phyloP scores from a whole-genome alignment of 2,888 invertebrate species.

The Odontocerum albicorne region DNA sequence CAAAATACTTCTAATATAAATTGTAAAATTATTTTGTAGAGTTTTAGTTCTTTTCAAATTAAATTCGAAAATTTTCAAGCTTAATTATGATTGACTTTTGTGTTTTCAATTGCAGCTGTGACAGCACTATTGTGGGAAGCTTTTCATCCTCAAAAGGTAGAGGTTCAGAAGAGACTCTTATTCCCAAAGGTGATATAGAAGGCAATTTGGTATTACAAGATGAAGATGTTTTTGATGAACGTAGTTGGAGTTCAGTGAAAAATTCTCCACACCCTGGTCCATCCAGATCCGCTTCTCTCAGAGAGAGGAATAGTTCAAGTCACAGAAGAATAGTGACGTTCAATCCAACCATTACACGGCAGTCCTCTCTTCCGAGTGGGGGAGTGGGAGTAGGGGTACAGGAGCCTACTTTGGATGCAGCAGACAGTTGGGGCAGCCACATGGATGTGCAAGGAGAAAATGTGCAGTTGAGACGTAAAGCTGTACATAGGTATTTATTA shows the following conservation, averaged over 20 bases:
- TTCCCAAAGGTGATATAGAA: constrained; percentile 47
- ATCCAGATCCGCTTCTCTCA: constrained; percentile 69
- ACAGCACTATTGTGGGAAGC: constrained; percentile 36
- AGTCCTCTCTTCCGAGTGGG: constrained; percentile 78
- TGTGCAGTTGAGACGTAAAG: constrained; percentile 63
- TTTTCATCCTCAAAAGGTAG: constrained; percentile 38
- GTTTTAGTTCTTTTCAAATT: neutral
- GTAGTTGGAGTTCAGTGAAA: constrained; percentile 64
- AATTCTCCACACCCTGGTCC: constrained; percentile 72
- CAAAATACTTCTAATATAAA: too few species aligned
- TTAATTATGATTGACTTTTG: too few species aligned
- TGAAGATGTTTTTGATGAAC: constrained; percentile 58
- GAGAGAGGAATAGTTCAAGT: constrained; percentile 52
- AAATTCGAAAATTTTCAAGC: neutral
- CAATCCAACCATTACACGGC: constrained; percentile 54
- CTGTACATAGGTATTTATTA: constrained; percentile 39
- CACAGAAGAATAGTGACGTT: constrained; percentile 43
- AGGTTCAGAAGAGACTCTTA: constrained; percentile 49
- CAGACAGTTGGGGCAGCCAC: constrained; percentile 60
- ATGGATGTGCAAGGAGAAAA: constrained; percentile 67
- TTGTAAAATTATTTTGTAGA: too few species aligned
- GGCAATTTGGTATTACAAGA: constrained; percentile 41
- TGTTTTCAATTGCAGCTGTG: constrained; percentile 24
- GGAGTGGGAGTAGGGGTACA: constrained; percentile 60
- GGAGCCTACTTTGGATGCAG: constrained; percentile 42